These are phyloP conservation scores for Natrix natrix DNA, from an alignment of 2,797 vertebrate genomes.

Conservation along the genomic window DNA sequence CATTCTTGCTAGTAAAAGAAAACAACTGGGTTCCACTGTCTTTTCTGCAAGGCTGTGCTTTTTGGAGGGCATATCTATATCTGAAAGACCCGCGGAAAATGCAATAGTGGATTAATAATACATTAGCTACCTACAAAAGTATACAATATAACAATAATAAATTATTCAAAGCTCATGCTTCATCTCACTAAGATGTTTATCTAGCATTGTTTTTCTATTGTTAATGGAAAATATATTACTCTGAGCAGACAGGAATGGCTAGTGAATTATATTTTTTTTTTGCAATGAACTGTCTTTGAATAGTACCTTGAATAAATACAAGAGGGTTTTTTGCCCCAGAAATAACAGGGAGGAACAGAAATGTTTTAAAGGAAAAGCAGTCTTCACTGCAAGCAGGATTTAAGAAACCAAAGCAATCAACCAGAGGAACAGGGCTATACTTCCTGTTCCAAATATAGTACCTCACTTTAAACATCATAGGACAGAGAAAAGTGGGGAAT, in stretches of 20 bases:
- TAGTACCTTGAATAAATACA: background rate
- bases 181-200: background rate
- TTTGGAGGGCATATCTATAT: no score
- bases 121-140: background rate
- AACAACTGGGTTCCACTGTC: background rate
- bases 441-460: background rate
- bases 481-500: background rate
- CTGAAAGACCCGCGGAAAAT: background rate
- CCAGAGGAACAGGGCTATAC: background rate
- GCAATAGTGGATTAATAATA: background rate
- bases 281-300: background rate
- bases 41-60: background rate
- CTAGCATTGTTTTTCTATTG: background rate
- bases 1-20: background rate
- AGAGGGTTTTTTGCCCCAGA: background rate
- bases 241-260: background rate
- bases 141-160: background rate
- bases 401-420: constrained; percentile 1
- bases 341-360: background rate
- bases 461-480: background rate
- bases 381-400: background rate
- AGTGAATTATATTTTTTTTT: background rate
- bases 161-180: background rate
- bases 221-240: background rate
- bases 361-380: background rate